Base-by-base conservation (phyloP, 2,888 invertebrate genomes). In the Crioceris asparagi region DNA sequence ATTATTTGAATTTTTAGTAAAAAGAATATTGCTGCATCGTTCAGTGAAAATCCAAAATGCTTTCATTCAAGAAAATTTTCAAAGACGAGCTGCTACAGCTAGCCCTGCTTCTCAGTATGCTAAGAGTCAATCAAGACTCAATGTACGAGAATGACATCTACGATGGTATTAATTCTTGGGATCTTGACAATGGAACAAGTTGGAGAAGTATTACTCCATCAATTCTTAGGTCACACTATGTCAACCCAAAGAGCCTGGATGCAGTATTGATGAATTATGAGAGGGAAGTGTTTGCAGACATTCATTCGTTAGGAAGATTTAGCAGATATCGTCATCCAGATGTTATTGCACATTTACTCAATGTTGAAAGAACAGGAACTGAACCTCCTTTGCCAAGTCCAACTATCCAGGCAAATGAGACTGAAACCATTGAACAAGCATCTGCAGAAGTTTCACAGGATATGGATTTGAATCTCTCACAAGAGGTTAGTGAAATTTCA, bases 1-100 rank as follows among this genome's bases (percentile, higher is more conserved):
- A n/a, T n/a, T n/a, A n/a, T n/a, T n/a, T n/a, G n/a, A n/a, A n/a
- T n/a, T n/a, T n/a, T 12, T 11, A 25, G 15, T 27, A 27, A 27
- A 27, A 12, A 14, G 14, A 12, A 15, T 12, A 27, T 27, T 27
- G n/a, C n/a, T n/a, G n/a, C n/a, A n/a, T n/a, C n/a, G n/a, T n/a
- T n/a, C n/a, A n/a, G n/a, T n/a, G 32, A 38, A 42, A 27, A 36
- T 38, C 14, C 29, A 52, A 40, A 48, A 87, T 87, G 86, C 71
- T 86, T 66, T 79, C 81, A 52, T 66, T 84, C 52, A 87, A 87
- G 68, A 87, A 87, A 63, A 67, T 83, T 31, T 83, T 83, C 55
- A 77, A 83, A 34, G 83, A 85, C 60, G 86, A 87, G 68, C 68
- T 88, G 54, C 65, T 90, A 46, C 79, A 87, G 61, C 67, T 88